These are phyloP conservation scores for Drosophila tsacasi DNA, from an alignment of 1,140 invertebrate species.

Conservation along the genomic window DNA sequence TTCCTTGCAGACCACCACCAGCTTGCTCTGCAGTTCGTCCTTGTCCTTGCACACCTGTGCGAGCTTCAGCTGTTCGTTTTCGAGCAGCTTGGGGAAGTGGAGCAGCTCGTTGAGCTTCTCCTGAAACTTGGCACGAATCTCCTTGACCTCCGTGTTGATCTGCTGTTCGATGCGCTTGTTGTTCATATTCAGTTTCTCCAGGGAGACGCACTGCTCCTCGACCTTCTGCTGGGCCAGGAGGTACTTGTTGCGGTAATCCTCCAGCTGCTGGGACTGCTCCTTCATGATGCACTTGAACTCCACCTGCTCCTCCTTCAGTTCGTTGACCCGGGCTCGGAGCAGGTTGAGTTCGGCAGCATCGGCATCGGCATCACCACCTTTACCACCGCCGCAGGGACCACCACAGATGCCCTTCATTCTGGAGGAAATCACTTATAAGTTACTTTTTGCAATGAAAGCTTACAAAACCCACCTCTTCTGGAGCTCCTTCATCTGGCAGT, in stretches of 20 bases:
- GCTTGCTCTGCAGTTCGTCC: conserved; percentile 74
- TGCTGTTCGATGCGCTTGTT: conserved; percentile 91
- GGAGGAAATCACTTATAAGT: background rate
- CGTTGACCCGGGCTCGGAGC: conserved; percentile 68
- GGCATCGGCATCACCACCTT: conserved; percentile 51
- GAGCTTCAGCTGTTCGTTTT: conserved; percentile 90
- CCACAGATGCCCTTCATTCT: conserved; percentile 73
- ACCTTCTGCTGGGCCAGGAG: conserved; percentile 90
- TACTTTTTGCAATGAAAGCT: background rate
- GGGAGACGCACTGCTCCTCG: conserved; percentile 90
- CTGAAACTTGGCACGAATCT: conserved; percentile 91
- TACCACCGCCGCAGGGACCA: conserved; percentile 21
- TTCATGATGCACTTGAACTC: conserved; percentile 89
- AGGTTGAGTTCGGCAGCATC: conserved; percentile 75
- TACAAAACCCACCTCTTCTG: conserved; percentile 61
- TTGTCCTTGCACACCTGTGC: conserved; percentile 89
- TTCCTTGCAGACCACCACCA: conserved; percentile 80
- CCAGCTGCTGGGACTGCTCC: conserved; percentile 89
- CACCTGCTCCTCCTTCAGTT: conserved; percentile 85
- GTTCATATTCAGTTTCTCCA: conserved; percentile 91
- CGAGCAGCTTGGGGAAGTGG: conserved; percentile 90
- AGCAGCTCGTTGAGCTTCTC: conserved; percentile 91
- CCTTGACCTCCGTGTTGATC: conserved; percentile 90
- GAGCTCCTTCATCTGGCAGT: conserved; percentile 78
- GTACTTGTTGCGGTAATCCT: conserved; percentile 91